A percentile compares a stretch with the other conserved stretches of the same genome.
phyloP scores from a whole-genome alignment of 2,113 vertebrate species.

The Oplegnathus fasciatus region DNA sequence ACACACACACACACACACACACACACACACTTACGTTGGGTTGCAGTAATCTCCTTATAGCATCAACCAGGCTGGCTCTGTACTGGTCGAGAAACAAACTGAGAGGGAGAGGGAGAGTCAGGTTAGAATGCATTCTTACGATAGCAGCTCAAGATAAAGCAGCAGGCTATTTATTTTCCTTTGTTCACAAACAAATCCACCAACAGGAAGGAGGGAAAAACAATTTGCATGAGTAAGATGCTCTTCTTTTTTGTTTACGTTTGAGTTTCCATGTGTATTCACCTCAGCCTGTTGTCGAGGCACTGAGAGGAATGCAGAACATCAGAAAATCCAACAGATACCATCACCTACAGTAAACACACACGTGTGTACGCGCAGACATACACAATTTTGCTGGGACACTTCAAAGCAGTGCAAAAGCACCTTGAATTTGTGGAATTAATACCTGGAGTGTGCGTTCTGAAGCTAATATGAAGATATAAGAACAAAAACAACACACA shows the following conservation, averaged over 20 bases:
- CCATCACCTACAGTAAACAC: conserved; percentile 36
- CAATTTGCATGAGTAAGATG: conserved; percentile 80
- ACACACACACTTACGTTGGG: conserved; percentile 93
- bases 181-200: conserved; percentile 85
- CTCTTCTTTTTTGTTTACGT: conserved; percentile 57
- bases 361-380: not conserved
- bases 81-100: conserved; percentile 99
- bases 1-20: conserved; percentile 83
- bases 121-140: conserved; percentile 83
- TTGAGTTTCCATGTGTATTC: conserved; percentile 56
- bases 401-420: conserved; percentile 20
- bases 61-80: conserved; percentile 97
- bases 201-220: conserved; percentile 67
- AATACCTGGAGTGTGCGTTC: conserved; percentile 34
- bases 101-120: conserved; percentile 60
- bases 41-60: conserved; percentile 97
- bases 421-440: conserved; percentile 38
- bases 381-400: conserved; percentile 26
- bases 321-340: conserved; percentile 65
- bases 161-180: conserved; percentile 84
- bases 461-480: conserved; percentile 44
- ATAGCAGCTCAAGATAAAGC: conserved; percentile 82
- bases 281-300: conserved; percentile 45
- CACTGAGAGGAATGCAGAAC: conserved; percentile 56
- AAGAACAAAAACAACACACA: conserved; percentile 27